These are phyloP conservation scores for Lithophane semibrunnea DNA, from an alignment of 2,888 invertebrate genomes.

Conservation along the genomic window DNA sequence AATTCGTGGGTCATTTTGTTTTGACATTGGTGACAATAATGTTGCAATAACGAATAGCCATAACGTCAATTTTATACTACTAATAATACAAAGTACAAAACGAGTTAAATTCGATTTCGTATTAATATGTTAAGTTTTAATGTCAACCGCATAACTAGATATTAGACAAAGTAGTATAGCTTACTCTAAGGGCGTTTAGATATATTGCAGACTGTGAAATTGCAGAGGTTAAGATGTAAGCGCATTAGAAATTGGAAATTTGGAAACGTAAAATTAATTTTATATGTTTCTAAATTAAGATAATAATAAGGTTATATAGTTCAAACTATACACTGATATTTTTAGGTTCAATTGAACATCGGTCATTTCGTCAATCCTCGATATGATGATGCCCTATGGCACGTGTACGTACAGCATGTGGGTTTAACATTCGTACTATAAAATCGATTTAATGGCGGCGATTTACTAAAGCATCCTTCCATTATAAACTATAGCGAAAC, in stretches of 20 bases:
- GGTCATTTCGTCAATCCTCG: neutral
- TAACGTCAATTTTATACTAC: neutral
- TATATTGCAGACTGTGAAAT: neutral
- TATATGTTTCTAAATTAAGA: neutral
- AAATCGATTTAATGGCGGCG: constrained; percentile 3
- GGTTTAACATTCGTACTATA: neutral
- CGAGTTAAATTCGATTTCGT: neutral
- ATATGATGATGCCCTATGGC: neutral
- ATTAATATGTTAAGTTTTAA: neutral
- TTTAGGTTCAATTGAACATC: neutral
- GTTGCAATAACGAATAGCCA: neutral
- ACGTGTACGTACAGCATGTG: no score
- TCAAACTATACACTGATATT: neutral
- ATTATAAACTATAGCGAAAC: neutral
- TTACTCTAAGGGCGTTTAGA: neutral
- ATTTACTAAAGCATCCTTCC: neutral
- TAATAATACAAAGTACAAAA: neutral
- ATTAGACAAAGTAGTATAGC: neutral
- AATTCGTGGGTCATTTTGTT: neutral
- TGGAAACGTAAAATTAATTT: neutral
- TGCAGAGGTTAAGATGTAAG: neutral
- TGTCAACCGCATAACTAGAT: neutral
- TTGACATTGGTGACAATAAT: neutral
- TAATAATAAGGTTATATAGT: neutral
- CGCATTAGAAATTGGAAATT: neutral